Base-by-base conservation (phyloP, 2,797 vertebrate species). In the Diplodus sargus region DNA sequence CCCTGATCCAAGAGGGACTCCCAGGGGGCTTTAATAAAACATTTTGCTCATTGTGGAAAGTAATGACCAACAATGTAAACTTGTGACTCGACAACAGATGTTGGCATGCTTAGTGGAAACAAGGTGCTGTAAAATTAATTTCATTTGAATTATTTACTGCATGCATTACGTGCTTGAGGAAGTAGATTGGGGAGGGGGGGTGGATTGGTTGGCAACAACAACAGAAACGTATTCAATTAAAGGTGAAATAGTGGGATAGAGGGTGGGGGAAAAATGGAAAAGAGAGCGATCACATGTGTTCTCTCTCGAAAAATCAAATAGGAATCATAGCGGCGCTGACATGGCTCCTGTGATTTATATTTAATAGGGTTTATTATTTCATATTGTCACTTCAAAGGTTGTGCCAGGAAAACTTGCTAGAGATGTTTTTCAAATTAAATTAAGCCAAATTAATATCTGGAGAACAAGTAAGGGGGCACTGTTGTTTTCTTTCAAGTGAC, bases 71-170 rank as follows among this genome's bases (percentile, higher is more conserved):
- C 86, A 90, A 95, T 96, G 94, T 95, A 95, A 96, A 96, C 95
- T 94, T 62, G 60, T 92, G 92, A 94, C 94, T 94, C 91, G 94
- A 97, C 95, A 97, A 96, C 96, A 95, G 95, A 94, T 94, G 93
- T 94, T 94, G 95, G 95, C 95, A 93, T 93, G 92, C 91, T 92
- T 93, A 89, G 91, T 56, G 73, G 95, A 95, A 95, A 92, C 91
- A 93, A 96, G 95, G 93, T 95, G 93, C 93, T 96, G 86, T 91
- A 95, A 95, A 94, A 95, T 95, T 94, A 90, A 91, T 95, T 95
- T 94, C 91, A 93, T 94, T 94, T 96, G 94, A 96, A 96, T 96
- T 95, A 96, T 96, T 96, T 96, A 96, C 94, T 93, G 94, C 93
- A 95, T 95, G 94, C 92, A 94, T 95, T 95, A 96, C 92, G 93